Percentiles rank a stretch among this genome's conserved stretches.
Evolutionary conservation across 2,888 invertebrate species (phyloP).

Genomic region (Urechis unicinctus): DNA sequence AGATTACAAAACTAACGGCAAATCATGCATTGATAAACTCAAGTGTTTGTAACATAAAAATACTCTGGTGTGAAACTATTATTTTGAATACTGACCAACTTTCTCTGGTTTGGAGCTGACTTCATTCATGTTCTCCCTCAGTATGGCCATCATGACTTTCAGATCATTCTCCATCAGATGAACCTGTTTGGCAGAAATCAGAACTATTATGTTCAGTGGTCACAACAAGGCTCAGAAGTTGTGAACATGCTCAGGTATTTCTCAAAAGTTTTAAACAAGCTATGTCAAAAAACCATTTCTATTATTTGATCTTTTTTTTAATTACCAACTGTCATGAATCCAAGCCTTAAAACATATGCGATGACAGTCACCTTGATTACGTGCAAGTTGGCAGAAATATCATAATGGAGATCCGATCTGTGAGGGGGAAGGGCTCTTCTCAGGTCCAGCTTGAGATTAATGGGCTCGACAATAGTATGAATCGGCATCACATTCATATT

Average conservation of each 20-base stretch:
- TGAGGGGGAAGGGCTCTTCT: constrained; percentile 61
- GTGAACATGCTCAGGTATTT: too few relatives aligned
- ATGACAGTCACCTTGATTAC: constrained; percentile 55
- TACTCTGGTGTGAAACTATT: not conserved
- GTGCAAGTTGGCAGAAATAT: constrained; percentile 65
- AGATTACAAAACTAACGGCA: too few relatives aligned
- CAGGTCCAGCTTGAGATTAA: constrained; percentile 66
- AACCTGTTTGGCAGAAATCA: constrained; percentile 53
- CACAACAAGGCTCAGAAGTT: too few relatives aligned
- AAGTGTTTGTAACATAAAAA: not conserved
- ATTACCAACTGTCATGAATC: too few relatives aligned
- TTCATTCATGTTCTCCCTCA: constrained; percentile 61
- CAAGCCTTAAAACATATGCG: too few relatives aligned
- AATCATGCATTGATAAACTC: too few relatives aligned
- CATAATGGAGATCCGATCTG: constrained; percentile 53
- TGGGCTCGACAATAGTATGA: constrained; percentile 72
- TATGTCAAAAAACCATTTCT: too few relatives aligned
- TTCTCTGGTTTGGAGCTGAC: constrained; percentile 9
- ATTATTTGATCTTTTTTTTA: too few relatives aligned
- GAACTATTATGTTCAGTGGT: too few relatives aligned
- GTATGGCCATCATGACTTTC: constrained; percentile 65
- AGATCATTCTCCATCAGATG: constrained; percentile 72
- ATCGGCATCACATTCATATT: constrained; percentile 66
- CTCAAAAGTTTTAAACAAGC: too few relatives aligned
- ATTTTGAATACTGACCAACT: constrained; percentile 12